Percentiles rank a stretch among this genome's conserved stretches.
Conservation (phyloP, 2,888 invertebrate species). For the Thelaira solivaga region DNA sequence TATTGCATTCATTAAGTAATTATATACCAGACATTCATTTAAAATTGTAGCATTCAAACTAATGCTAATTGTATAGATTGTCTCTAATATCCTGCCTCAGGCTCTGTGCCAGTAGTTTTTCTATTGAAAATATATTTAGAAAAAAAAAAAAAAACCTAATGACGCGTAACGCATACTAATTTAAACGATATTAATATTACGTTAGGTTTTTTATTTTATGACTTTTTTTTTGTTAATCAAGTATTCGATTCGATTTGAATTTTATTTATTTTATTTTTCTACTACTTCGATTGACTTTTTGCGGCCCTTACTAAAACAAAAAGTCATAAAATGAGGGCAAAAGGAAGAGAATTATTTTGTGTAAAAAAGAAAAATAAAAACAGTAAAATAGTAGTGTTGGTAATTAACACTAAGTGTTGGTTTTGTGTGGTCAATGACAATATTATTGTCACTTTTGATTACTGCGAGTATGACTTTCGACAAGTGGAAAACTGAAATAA, state of each 20-base stretch:
- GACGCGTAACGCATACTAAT: conserved; percentile 63
- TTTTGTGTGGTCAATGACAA: conserved; percentile 58
- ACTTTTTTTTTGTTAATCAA: conserved; percentile 15
- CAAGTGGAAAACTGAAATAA: neutral
- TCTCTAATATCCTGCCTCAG: conserved; percentile 52
- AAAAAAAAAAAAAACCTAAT: conserved; percentile 47
- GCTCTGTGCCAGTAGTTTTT: conserved; percentile 7
- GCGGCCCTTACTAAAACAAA: conserved; percentile 28
- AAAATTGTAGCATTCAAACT: conserved; percentile 18
- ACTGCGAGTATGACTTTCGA: neutral
- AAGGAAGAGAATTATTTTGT: neutral
- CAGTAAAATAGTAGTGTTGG: conserved; percentile 26
- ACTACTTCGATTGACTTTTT: conserved; percentile 56
- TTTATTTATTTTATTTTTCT: neutral
- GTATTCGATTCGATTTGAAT: conserved; percentile 31
- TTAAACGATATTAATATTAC: conserved; percentile 60
- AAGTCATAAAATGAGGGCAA: neutral
- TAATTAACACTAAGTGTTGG: conserved; percentile 59
- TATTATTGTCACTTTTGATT: conserved; percentile 60
- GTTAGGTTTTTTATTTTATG: conserved; percentile 22
- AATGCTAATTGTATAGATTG: conserved; percentile 55
- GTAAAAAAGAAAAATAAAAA: neutral
- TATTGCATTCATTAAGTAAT: conserved; percentile 57
- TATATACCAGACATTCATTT: conserved; percentile 30
- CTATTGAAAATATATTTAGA: too few relatives aligned